Evolutionary conservation across 2,797 vertebrate genomes (phyloP), one percentile per base, ranked within the genome.

Genomic region (Heterohyrax brucei): DNA sequence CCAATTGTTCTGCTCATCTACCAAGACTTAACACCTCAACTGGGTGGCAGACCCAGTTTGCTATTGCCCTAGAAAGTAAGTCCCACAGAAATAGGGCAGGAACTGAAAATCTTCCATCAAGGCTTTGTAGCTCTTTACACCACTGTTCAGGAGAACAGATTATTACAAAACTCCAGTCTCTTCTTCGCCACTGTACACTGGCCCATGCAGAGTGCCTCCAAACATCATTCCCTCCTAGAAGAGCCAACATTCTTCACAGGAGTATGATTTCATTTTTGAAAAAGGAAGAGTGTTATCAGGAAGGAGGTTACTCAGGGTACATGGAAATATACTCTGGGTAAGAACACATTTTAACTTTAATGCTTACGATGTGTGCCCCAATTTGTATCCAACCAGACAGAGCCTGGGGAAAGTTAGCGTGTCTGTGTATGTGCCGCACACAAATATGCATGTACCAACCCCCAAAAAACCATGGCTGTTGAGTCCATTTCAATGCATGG

Each of bases 241-340:
- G 78, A 97, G 86, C 7, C 50, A 44, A 46, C 68, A 68, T 61
- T 62, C 87, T 96, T 92, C 86, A 72, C 68, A 90, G 79, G 50
- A 91, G 76, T 6, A 12, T n/a, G 64, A 70, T 7, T 83, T 88
- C 85, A 75, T 61, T 92, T 86, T 91, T 59, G 44, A 59, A 62
- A 92, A 78, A 82, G 46, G 76, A 89, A 72, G 62, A 72, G 28
- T 64, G n/a, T 66, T 3, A 26, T 19, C 18, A 88, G 89, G 44
- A 79, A 73, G 56, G 16, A 94, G 56, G 66, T 56, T 56, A 21
- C 59, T 7, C 70, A 95, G 61, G 68, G 13, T 39, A 75, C 16
- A 33, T 18, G 21, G n/a, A 90, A 78, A 94, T 33, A 77, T 12
- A 66, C 39, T 73, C 33, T 59, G 77, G 33, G 50, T 33, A 46